Evolutionary conservation across 2,888 invertebrate species (phyloP).

Genomic region (Agrotis clavis): DNA sequence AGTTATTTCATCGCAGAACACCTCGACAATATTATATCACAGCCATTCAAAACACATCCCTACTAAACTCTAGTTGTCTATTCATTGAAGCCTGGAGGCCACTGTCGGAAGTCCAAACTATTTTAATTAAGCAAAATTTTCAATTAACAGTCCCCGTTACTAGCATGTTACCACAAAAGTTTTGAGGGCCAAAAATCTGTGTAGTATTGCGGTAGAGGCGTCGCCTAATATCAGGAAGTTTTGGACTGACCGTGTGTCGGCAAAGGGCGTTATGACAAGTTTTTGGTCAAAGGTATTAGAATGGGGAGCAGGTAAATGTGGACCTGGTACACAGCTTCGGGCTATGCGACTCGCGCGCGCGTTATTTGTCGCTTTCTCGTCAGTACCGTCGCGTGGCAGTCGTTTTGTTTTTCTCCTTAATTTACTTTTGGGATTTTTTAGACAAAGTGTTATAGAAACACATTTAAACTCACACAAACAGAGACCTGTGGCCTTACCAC

Average conservation of each 20-base stretch:
- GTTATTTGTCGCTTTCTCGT: background rate
- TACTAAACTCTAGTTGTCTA: slow-evolving; percentile 13
- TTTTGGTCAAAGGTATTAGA: slow-evolving; percentile 9
- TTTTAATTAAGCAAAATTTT: slow-evolving; percentile 64
- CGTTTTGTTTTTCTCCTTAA: too few relatives aligned
- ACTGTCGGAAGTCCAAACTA: slow-evolving; percentile 44
- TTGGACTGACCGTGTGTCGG: background rate
- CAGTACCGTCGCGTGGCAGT: background rate
- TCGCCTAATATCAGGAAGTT: slow-evolving; percentile 10
- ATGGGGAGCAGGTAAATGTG: background rate
- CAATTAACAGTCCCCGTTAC: slow-evolving; percentile 42
- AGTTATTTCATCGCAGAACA: slow-evolving; percentile 3
- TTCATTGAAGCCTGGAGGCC: slow-evolving; percentile 20
- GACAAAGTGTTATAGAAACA: too few relatives aligned
- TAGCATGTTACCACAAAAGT: slow-evolving; percentile 47
- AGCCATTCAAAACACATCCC: slow-evolving; percentile 14
- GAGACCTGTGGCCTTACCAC: too few relatives aligned
- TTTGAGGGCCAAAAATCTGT: slow-evolving; percentile 53
- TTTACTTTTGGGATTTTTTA: too few relatives aligned
- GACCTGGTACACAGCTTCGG: background rate
- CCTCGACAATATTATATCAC: background rate
- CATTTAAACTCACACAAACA: too few relatives aligned
- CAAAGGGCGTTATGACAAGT: slow-evolving; percentile 29
- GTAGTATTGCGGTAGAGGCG: slow-evolving; percentile 17
- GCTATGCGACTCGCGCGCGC: background rate